Evolutionary conservation across 2,888 invertebrate genomes (phyloP), one percentile per base, ranked within the genome.

Genomic region (Eupithecia centaureata): DNA sequence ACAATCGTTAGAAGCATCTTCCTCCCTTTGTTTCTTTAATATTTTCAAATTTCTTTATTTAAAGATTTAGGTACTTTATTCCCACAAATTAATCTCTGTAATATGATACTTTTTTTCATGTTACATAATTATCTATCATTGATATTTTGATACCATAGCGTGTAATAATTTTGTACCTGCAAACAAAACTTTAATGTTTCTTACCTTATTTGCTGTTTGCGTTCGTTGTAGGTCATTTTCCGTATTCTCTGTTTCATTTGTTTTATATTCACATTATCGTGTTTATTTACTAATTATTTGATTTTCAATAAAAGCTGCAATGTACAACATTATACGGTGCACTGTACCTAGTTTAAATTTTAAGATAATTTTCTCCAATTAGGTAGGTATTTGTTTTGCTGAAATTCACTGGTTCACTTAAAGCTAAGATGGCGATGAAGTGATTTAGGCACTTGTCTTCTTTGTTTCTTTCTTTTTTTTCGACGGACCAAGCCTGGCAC

Each of bases 401-500:
- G 18, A 42, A 8, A 22, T 42, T 57, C 32, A 57, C 56, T 32
- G 32, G 58, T 68, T 54, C 22, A 62, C 68, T 68, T 65, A 68
- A 65, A 68, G 33, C 65, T 68, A 68, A 59, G 62, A 52, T 68
- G 58, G 7, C 22, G 22, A 8, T 30, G 60, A 47, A 32, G 57
- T 59, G 63, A 65, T 56, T 61, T 51, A 22, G 27, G 62, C 33
- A 59, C 54, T 57, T 52, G 25, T 52, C 52, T 57, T 57, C 57
- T 32, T 32, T 56, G n/a, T 7, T 15, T 28, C 54, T 32, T 30
- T 15, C 28, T 30, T 25, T 8, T 5, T n/a, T 27, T 28, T 58
- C 56, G 61, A 62, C 10, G 64, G 64, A 68, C 68, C 68, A 68
- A 65, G 68, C 68, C 68, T 68, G 68, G 68, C 68, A 35, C 13